Percentiles rank a stretch among this genome's conserved stretches.
These are phyloP conservation scores for Piprites chloris DNA, from an alignment of 2,113 vertebrate species.

Conservation along the genomic window DNA sequence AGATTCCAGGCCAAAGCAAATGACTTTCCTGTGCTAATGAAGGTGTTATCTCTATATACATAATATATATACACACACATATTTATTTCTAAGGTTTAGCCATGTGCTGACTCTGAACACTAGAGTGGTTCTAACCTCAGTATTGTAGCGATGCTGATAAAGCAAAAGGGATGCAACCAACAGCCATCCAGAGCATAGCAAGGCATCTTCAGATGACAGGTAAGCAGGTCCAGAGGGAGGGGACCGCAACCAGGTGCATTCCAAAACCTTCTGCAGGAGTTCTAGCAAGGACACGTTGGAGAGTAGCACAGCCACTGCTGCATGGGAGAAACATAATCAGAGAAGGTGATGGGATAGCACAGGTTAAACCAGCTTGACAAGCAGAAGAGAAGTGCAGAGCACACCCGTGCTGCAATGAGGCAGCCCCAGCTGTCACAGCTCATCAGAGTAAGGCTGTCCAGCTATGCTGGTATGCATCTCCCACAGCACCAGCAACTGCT, in stretches of 20 bases:
- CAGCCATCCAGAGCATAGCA: slow-evolving; percentile 84
- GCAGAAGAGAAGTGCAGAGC: not conserved
- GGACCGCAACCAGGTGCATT: slow-evolving; percentile 66
- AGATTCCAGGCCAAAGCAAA: not conserved
- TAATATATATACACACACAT: not conserved
- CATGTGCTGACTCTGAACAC: not conserved
- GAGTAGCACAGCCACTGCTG: slow-evolving; percentile 87
- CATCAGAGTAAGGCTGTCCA: not conserved
- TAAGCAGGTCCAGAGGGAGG: not conserved
- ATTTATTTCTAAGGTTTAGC: not conserved
- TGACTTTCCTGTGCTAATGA: not conserved
- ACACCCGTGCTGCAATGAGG: not conserved
- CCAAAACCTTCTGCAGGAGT: slow-evolving; percentile 82
- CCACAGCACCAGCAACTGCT: not conserved
- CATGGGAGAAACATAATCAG: not conserved
- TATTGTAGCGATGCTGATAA: slow-evolving; percentile 78
- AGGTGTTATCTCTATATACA: not conserved
- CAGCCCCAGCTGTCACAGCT: not conserved
- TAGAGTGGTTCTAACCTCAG: slow-evolving; percentile 78
- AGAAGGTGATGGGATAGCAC: not conserved
- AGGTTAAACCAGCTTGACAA: slow-evolving; percentile 1
- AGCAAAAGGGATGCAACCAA: slow-evolving; percentile 81
- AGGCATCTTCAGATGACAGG: slow-evolving; percentile 18
- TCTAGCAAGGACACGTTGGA: slow-evolving; percentile 82
- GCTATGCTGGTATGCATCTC: not conserved